phyloP scores from a whole-genome alignment of 2,113 vertebrate species.

The Sebastes schlegelii region DNA sequence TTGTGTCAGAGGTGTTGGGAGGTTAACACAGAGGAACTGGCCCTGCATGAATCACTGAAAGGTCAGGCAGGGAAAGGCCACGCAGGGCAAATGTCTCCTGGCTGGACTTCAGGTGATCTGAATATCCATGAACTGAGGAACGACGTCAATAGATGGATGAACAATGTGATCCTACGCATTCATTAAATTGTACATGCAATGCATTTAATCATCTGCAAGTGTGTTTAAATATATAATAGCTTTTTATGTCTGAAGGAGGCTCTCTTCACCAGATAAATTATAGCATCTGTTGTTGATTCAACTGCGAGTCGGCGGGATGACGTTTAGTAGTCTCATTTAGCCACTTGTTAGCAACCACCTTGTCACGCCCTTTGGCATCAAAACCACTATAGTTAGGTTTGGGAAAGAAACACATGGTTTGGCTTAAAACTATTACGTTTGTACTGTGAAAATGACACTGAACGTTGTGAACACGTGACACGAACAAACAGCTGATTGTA shows the following conservation, averaged over 20 bases:
- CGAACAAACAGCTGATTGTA: too few species aligned
- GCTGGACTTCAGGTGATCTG: slow-evolving; percentile 47
- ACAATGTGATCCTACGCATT: slow-evolving; percentile 7
- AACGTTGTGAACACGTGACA: too few species aligned
- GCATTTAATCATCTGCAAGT: slow-evolving; percentile 14
- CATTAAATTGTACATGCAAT: slow-evolving; percentile 1
- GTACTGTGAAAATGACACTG: too few species aligned
- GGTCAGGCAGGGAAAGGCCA: slow-evolving; percentile 61
- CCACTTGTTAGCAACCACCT: too few species aligned
- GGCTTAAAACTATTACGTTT: too few species aligned
- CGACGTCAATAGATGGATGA: background rate
- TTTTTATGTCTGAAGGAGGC: background rate
- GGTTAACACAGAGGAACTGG: slow-evolving; percentile 58
- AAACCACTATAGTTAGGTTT: too few species aligned
- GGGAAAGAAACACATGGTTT: too few species aligned
- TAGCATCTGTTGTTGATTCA: background rate
- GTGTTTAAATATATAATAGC: background rate
- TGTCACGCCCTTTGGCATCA: too few species aligned
- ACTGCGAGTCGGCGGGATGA: background rate
- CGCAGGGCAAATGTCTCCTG: slow-evolving; percentile 44
- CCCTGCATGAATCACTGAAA: slow-evolving; percentile 67
- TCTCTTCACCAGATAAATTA: background rate
- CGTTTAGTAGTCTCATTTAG: too few species aligned
- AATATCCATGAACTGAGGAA: slow-evolving; percentile 45
- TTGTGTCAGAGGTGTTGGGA: slow-evolving; percentile 49